Evolutionary conservation across 2,797 vertebrate genomes (phyloP), one percentile per base, ranked within the genome.

Genomic region (Ptychadena robeensis): DNA sequence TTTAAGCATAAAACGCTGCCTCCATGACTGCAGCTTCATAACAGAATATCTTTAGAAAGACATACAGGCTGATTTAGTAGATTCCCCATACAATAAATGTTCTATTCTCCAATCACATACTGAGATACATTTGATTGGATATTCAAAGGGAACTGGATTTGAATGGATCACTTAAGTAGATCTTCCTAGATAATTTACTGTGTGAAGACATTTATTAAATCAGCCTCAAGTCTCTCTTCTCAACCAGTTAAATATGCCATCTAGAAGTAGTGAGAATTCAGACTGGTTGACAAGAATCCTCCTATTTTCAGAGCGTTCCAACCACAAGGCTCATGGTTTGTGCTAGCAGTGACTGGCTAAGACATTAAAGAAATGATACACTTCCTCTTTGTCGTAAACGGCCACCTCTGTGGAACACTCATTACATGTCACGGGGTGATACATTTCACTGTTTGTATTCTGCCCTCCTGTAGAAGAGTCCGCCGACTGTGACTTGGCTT

Each of bases 341-440:
- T 14, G n/a, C 96, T 93, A 99, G 90, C 95, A 95, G 88, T 99
- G 95, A 86, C 97, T 98, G 82, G 97, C 94, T 82, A 99, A 90
- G 89, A 98, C 96, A 88, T 98, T 99, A 87, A 98, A 97, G 89
- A 99, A 99, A 87, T 97, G 97, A 82, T 97, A 99, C 72, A 99
- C 96, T 89, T 99, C 98, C 0, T 98, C 96, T 83, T 96, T 96
- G 88, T 99, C 97, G 18, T 94, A 95, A 80, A 99, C 96, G 0
- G 95, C 97, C 76, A 99, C 98, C 89, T 99, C 96, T 0, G 97
- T 98, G 79, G 94, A 96, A 86, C 97, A 99, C 85, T 99, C 96
- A 0, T 94, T 91, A 88, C 98, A 99, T 85, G 91, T 91, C 10
- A 99, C 98, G 0, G 97, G 97, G 83, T 97, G 94, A 89, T 98